Percentiles rank a stretch among this genome's conserved stretches.
Evolutionary conservation across 2,888 invertebrate genomes (phyloP).

Genomic region (Melipona beecheii): DNA sequence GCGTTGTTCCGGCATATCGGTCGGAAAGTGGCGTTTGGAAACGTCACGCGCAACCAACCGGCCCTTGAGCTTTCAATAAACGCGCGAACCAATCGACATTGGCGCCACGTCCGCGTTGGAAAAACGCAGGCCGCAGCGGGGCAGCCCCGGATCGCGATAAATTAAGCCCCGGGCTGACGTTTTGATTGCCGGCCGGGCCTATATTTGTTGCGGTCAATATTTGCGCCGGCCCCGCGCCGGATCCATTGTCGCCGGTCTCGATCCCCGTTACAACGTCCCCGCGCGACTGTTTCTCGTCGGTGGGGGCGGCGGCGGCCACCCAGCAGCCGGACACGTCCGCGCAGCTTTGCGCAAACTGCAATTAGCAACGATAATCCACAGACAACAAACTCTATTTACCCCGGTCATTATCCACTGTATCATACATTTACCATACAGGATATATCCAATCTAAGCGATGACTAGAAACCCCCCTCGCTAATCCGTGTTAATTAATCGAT

Average conservation of each 20-base stretch:
- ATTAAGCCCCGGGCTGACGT: slow-evolving; percentile 46
- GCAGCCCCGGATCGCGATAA: slow-evolving; percentile 31
- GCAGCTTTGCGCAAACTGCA: slow-evolving; percentile 46
- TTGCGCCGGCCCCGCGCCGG: slow-evolving; percentile 19
- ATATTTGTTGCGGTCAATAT: slow-evolving; percentile 58
- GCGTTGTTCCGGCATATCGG: neutral
- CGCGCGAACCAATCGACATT: slow-evolving; percentile 15
- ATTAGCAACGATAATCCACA: slow-evolving; percentile 62
- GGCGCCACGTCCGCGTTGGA: neutral
- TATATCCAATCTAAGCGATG: slow-evolving; percentile 63
- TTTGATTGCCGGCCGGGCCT: slow-evolving; percentile 46
- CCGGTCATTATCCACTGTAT: slow-evolving; percentile 62
- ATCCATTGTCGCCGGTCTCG: slow-evolving; percentile 37
- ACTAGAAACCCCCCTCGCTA: slow-evolving; percentile 53
- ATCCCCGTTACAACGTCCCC: slow-evolving; percentile 17
- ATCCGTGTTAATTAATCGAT: slow-evolving; percentile 65
- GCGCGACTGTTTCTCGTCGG: slow-evolving; percentile 43
- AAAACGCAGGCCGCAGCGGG: neutral
- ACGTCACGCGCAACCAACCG: neutral
- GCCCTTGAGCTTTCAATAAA: slow-evolving; percentile 13
- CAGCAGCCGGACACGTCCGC: neutral
- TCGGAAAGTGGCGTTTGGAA: neutral
- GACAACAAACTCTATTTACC: slow-evolving; percentile 62
- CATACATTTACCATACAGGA: slow-evolving; percentile 62
- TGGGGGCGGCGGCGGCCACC: neutral